Base-by-base conservation (phyloP, 2,888 invertebrate genomes). In the Glyphotaelius pellucidus region DNA sequence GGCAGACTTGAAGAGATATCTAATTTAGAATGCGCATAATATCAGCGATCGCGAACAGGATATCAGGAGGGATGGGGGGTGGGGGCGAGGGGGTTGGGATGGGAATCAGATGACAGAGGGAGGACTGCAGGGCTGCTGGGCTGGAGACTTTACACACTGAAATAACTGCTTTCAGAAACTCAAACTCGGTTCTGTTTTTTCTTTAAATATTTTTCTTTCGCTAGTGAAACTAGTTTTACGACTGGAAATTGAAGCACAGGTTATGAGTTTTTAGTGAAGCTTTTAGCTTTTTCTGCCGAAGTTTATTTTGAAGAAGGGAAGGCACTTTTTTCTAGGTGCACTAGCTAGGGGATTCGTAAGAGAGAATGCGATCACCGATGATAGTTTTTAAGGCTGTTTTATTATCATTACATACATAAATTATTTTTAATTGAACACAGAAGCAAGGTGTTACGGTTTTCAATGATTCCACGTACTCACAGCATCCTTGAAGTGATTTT, bases 1-100 rank as follows among this genome's bases (percentile, higher is more conserved):
- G 92, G 92, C 92, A 91, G 92, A 92, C 90, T 92, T 80, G 92
- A 92, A 90, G 90, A 92, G 93, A 93, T 93, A 93, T 92, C 93
- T 92, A 92, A 93, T 93, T 93, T 93, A 84, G 91, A 92, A 93
- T 93, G 93, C 93, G 92, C 93, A 93, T 93, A 93, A 93, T 93
- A 93, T 92, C 92, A 91, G 92, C 87, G 92, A 93, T 93, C 91
- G 89, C 93, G 93, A 90, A 89, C 91, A 91, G 91, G 93, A 92
- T 92, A 92, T 91, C 92, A 89, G 92, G 89, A 32, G 80, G 85
- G 67, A 67, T 67, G 67, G 52, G 80, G 89, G 80, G 90, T 9
- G 89, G 80, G 84, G 31, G 88, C 67, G 85, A 30, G 90, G 85
- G 38, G 35, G 38, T 35, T 30, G 80, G 79, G 30, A 80, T 52